Conservation (phyloP, 1,140 invertebrate species). For the Drosophila azteca region DNA sequence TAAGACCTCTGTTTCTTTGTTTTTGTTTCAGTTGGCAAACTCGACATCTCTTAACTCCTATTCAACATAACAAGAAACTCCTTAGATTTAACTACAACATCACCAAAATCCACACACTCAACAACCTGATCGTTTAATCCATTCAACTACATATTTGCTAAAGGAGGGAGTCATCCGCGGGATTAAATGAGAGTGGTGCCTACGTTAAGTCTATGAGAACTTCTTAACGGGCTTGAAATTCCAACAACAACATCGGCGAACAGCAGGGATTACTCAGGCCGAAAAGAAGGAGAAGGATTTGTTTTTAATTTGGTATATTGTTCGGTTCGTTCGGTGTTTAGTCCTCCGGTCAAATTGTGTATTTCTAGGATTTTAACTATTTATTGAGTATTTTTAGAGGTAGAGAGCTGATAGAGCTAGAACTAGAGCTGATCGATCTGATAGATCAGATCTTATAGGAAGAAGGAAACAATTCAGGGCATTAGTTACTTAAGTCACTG, state of each 20-base stretch:
- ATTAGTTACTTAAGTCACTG: conserved; percentile 28
- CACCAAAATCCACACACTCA: conserved; percentile 59
- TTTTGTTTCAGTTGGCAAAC: conserved; percentile 63
- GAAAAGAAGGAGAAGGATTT: conserved; percentile 24
- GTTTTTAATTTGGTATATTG: conserved; percentile 32
- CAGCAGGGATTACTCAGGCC: conserved; percentile 36
- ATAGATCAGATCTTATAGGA: conserved; percentile 7
- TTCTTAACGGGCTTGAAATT: conserved; percentile 27
- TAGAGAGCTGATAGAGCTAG: conserved; percentile 15
- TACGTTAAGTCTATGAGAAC: conserved; percentile 25
- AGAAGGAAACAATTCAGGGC: conserved; percentile 34
- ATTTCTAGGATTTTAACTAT: conserved; percentile 35
- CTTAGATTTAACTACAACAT: conserved; percentile 52
- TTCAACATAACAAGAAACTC: conserved; percentile 83
- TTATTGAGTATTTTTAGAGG: conserved; percentile 58
- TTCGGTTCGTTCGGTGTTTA: conserved; percentile 23
- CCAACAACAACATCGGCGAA: conserved; percentile 35
- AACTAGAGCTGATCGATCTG: neutral
- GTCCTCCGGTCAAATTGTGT: neutral
- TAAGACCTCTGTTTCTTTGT: neutral
- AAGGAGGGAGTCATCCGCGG: conserved; percentile 16
- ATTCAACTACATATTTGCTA: conserved; percentile 25
- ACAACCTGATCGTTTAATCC: conserved; percentile 37
- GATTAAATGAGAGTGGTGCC: conserved; percentile 37
- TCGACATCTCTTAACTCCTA: conserved; percentile 65